phyloP scores from a whole-genome alignment of 2,113 vertebrate species.

The Heterocephalus glaber region DNA sequence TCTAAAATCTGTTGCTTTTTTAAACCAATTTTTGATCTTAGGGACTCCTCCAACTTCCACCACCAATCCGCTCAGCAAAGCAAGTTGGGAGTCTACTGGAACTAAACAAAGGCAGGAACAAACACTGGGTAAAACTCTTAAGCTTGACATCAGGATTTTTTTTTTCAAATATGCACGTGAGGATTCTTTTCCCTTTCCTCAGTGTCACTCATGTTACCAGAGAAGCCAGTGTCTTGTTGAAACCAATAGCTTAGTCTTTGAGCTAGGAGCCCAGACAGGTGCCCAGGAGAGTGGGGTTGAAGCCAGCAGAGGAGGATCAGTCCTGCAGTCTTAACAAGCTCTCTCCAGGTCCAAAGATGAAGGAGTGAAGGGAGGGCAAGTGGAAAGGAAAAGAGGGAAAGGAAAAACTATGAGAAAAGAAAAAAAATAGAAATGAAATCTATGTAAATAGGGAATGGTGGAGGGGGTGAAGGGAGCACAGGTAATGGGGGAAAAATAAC shows the following conservation, averaged over 20 bases:
- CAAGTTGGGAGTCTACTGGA: constrained; percentile 22
- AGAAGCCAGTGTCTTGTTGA: constrained; percentile 56
- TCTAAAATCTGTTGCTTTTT: constrained; percentile 77
- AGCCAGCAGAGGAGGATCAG: background rate
- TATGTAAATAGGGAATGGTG: no score
- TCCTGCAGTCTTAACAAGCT: constrained; percentile 74
- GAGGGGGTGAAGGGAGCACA: no score
- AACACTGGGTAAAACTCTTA: constrained; percentile 23
- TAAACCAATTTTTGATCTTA: constrained; percentile 73
- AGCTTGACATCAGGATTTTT: background rate
- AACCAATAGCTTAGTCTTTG: constrained; percentile 45
- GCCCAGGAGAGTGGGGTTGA: constrained; percentile 7
- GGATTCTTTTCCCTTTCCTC: constrained; percentile 40
- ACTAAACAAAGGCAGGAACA: constrained; percentile 11
- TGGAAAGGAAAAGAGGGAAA: no score
- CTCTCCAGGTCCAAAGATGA: no score
- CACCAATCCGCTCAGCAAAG: constrained; percentile 9
- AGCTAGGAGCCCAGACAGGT: constrained; percentile 25
- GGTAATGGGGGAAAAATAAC: no score
- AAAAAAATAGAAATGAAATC: no score
- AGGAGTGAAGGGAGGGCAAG: no score
- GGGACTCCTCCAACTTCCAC: background rate
- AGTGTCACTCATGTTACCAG: background rate
- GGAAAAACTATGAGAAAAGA: no score
- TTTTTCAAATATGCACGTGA: constrained; percentile 6